Evolutionary conservation across 92 coral and sea anemone species (phyloP).

Genomic region (Scolanthus callimorphus): DNA sequence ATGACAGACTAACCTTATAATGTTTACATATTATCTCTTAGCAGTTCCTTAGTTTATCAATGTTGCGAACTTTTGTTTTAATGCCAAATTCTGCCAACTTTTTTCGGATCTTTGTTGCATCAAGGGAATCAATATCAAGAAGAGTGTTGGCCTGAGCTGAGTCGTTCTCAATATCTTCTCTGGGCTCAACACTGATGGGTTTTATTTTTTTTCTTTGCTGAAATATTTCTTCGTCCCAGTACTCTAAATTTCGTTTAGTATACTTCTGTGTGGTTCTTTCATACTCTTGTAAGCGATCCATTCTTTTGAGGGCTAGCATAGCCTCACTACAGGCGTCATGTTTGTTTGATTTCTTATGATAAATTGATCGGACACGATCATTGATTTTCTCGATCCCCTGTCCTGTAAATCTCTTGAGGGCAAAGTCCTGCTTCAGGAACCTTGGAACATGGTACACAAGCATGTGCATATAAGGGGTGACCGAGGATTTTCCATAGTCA

Average conservation of each 20-base stretch:
- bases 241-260: constrained; percentile 17
- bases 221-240: constrained; percentile 37
- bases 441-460: constrained; percentile 36
- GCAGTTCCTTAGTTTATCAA: too few species aligned
- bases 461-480: constrained; percentile 41
- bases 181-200: constrained; percentile 22
- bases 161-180: constrained; percentile 23
- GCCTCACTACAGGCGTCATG: too few species aligned
- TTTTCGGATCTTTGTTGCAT: constrained; percentile 8
- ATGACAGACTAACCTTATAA: too few species aligned
- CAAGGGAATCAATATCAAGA: constrained; percentile 11
- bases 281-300: constrained; percentile 29
- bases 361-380: constrained; percentile 30
- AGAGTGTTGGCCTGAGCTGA: too few species aligned
- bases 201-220: constrained; percentile 36
- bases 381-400: constrained; percentile 55
- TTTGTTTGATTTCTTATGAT: constrained; percentile 37
- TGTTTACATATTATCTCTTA: too few species aligned
- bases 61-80: too few species aligned
- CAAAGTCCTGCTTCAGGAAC: constrained; percentile 5
- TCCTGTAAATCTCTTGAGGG: constrained; percentile 39
- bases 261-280: constrained; percentile 36
- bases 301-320: constrained; percentile 41
- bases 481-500: constrained; percentile 19
- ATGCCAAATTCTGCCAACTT: constrained; percentile 11